A percentile compares a stretch with the other conserved stretches of the same genome.
phyloP scores from a whole-genome alignment of 1,140 invertebrate genomes.

The Drosophila parvula region DNA sequence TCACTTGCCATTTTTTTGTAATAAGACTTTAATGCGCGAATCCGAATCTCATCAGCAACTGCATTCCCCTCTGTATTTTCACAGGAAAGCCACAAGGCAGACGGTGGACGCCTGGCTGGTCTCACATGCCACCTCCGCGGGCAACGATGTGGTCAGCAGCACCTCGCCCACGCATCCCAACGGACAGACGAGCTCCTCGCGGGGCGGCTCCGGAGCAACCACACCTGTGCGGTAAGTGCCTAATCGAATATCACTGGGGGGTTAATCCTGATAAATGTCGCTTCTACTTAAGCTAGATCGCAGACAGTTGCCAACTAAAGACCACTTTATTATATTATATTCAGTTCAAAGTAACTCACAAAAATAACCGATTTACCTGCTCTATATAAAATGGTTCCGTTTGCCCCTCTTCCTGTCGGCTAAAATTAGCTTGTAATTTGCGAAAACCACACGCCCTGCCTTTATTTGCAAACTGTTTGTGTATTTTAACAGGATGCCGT shows the following conservation, averaged over 20 bases:
- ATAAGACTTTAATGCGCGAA: conserved; percentile 63
- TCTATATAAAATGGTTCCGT: not conserved
- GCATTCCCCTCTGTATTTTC: conserved; percentile 38
- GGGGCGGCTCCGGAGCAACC: conserved; percentile 91
- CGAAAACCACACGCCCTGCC: not conserved
- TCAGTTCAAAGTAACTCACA: no score
- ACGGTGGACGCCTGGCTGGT: conserved; percentile 96
- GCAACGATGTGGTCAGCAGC: conserved; percentile 84
- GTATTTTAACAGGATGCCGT: conserved; percentile 7
- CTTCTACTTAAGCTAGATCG: no score
- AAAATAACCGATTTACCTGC: not conserved
- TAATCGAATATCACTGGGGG: not conserved
- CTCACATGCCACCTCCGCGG: conserved; percentile 91
- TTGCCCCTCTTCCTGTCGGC: not conserved
- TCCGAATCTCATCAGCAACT: conserved; percentile 4
- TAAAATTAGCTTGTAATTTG: conserved; percentile 2
- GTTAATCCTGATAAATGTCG: not conserved
- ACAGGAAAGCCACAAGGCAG: conserved; percentile 94
- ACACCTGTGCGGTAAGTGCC: conserved; percentile 90
- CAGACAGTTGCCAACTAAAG: no score
- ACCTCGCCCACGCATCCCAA: conserved; percentile 87
- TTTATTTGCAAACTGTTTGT: conserved; percentile 3
- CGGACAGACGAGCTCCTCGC: conserved; percentile 85
- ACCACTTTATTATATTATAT: no score
- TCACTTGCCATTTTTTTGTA: conserved; percentile 63